Base-by-base conservation (phyloP, 2,888 invertebrate species). In the Spisula subtruncata region DNA sequence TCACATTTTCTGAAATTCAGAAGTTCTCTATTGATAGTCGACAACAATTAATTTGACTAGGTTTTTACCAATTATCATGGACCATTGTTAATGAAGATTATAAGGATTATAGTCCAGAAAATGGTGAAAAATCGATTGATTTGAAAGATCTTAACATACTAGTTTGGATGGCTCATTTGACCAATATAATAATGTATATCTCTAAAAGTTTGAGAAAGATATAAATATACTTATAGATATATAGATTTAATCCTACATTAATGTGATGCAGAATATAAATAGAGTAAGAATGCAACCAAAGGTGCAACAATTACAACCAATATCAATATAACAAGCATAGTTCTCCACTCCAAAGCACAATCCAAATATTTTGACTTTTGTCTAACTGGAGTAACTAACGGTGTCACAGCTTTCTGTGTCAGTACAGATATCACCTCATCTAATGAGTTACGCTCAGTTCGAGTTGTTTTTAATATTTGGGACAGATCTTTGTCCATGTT, bases 401-500 rank as follows among this genome's bases (percentile, higher is more conserved):
- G 96, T 51, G 94, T 91, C 35, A 96, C 95, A 35, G 94, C 93
- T 88, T 95, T 94, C 87, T 95, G 93, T 18, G 96, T 96, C 85
- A 96, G 90, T 60, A 95, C 93, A 35, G 95, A 95, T 48, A 95
- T 95, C 91, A 96, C 96, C 83, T 96, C 96, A 86, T 95, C 95
- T 48, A 96, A 91, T n/a, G 96, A 96, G 56, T 94, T 93, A 60
- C 93, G 92, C 25, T 95, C 94, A 75, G 92, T 93, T 56, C 93
- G 89, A 35, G 95, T 93, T 2, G 94, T 93, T 46, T 94, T 92
- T 46, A 95, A 93, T 51, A 96, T 94, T 75, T 94, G 94, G 35
- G 93, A 90, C 71, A 96, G 93, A 90, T 96, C 96, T 90, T 93
- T 92, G 91, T 96, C 96, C 96, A 96, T 96, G 80, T 93, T 95